Evolutionary conservation across 2,888 invertebrate species (phyloP).

Genomic region (Biston stratarius): DNA sequence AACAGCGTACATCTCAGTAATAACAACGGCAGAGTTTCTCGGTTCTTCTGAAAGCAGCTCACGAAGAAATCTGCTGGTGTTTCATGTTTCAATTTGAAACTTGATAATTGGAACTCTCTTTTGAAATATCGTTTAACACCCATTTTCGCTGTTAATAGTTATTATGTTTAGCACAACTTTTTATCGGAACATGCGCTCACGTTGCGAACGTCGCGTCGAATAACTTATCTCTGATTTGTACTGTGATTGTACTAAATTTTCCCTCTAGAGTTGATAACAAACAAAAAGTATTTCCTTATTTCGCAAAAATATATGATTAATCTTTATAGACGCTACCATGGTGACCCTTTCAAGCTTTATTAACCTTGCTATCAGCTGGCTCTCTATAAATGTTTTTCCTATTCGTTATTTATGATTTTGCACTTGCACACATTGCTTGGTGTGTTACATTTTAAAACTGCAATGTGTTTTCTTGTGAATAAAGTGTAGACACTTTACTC

Average conservation of each 20-base stretch:
- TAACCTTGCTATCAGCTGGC: too few relatives aligned
- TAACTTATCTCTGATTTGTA: slow-evolving; percentile 52
- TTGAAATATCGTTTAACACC: slow-evolving; percentile 66
- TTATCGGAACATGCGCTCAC: slow-evolving; percentile 32
- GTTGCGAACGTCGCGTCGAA: slow-evolving; percentile 44
- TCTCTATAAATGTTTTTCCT: too few relatives aligned
- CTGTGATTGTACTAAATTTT: slow-evolving; percentile 49
- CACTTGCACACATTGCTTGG: too few relatives aligned
- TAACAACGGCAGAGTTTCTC: slow-evolving; percentile 63
- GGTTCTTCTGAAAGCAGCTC: slow-evolving; percentile 64
- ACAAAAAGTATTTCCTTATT: slow-evolving; percentile 45
- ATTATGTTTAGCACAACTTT: slow-evolving; percentile 16
- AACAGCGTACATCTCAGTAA: slow-evolving; percentile 63
- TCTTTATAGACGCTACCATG: neutral
- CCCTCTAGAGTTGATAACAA: slow-evolving; percentile 50
- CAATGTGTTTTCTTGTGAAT: too few relatives aligned
- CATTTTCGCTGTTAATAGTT: slow-evolving; percentile 54
- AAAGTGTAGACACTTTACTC: too few relatives aligned
- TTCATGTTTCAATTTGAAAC: slow-evolving; percentile 64
- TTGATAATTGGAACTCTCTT: slow-evolving; percentile 59
- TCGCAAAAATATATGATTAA: slow-evolving; percentile 9
- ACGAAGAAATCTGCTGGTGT: slow-evolving; percentile 66
- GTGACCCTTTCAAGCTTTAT: too few relatives aligned
- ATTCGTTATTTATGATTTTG: too few relatives aligned
- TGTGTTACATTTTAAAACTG: too few relatives aligned